Conservation (phyloP, 1,140 invertebrate genomes). For the Ladona fulva region DNA sequence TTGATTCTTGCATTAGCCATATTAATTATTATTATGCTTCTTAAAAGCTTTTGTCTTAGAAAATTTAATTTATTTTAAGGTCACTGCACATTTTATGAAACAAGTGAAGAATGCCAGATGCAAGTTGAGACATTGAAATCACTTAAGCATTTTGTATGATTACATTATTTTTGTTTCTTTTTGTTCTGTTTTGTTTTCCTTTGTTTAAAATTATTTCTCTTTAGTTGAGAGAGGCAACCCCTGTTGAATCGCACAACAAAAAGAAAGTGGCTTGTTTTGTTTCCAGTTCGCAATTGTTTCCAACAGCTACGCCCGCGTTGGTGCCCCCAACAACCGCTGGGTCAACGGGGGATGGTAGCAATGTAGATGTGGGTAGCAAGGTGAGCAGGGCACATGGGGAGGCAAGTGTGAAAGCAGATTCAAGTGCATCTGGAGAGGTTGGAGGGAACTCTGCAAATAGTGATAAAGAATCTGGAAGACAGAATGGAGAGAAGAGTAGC, state of each 20-base stretch:
- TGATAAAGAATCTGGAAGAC: background rate
- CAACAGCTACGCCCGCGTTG: background rate
- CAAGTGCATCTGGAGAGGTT: background rate
- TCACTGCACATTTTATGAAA: no score
- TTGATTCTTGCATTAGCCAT: no score
- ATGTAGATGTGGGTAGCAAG: background rate
- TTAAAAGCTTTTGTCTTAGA: no score
- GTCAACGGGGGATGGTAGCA: slow-evolving; percentile 6
- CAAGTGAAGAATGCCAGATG: no score
- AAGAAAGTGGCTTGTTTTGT: slow-evolving; percentile 9
- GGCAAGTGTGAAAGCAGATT: background rate
- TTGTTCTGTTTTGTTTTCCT: background rate
- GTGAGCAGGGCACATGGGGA: background rate
- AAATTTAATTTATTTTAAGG: no score
- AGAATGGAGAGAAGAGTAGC: background rate
- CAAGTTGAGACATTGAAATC: no score
- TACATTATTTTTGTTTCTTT: background rate
- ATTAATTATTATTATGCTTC: no score
- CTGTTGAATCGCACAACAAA: background rate
- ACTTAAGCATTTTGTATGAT: no score
- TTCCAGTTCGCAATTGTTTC: background rate
- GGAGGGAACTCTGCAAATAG: background rate
- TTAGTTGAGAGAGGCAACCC: background rate
- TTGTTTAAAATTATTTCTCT: background rate
- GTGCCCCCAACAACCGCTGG: background rate